phyloP scores from a whole-genome alignment of 1,140 invertebrate genomes.

The Aphaenogaster floridana region DNA sequence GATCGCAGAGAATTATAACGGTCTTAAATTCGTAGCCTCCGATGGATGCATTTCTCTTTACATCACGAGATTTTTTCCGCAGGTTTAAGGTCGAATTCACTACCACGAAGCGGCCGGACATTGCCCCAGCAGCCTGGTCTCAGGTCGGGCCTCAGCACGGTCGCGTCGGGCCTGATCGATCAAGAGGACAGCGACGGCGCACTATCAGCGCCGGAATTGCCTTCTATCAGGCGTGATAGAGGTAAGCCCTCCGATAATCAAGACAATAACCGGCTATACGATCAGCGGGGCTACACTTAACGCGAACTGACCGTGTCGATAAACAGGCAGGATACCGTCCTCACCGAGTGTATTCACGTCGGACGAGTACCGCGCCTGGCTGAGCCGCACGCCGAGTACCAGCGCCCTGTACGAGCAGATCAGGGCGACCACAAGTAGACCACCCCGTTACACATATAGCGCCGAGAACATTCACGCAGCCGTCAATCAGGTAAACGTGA shows the following conservation, averaged over 20 bases:
- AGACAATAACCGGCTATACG: background rate
- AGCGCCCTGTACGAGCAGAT: constrained; percentile 97
- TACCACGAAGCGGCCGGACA: constrained; percentile 86
- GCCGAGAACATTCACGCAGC: constrained; percentile 96
- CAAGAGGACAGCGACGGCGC: constrained; percentile 94
- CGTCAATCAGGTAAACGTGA: constrained; percentile 89
- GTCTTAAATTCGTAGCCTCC: background rate
- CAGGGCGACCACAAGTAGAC: constrained; percentile 90
- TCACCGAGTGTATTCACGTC: constrained; percentile 94
- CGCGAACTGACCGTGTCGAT: background rate
- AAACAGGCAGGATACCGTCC: constrained; percentile 88
- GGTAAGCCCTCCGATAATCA: constrained; percentile 80
- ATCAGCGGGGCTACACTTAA: background rate
- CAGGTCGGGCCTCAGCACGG: constrained; percentile 85
- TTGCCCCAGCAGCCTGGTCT: constrained; percentile 85
- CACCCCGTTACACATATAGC: constrained; percentile 93
- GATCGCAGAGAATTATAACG: background rate
- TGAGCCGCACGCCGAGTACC: constrained; percentile 95
- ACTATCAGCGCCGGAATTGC: constrained; percentile 93
- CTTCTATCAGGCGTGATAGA: constrained; percentile 90
- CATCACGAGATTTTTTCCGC: background rate
- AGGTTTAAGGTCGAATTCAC: constrained; percentile 86
- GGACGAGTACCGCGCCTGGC: constrained; percentile 96
- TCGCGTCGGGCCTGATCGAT: constrained; percentile 88
- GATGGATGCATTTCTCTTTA: background rate